Base-by-base conservation (phyloP, 2,888 invertebrate genomes). In the Scelioninae gen. 1 region DNA sequence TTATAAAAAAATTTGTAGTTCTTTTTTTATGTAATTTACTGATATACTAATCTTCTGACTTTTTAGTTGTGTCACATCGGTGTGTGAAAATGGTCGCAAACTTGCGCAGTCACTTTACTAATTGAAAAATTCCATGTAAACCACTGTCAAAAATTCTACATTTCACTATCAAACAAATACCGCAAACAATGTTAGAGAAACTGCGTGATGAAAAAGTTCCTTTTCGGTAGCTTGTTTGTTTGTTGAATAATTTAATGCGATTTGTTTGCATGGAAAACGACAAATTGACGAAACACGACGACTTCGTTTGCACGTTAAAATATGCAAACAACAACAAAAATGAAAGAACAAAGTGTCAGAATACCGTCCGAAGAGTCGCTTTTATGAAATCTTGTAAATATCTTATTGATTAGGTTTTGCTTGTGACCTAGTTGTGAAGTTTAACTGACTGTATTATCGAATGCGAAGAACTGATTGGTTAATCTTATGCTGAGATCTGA, bases 401-500 rank as follows among this genome's bases (percentile, higher is more conserved):
- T 55, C 60, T 60, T 72, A 62, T 72, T 60, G 15, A 72, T 15
- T 62, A 5, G 23, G 11, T n/a, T 60, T n/a, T 29, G 51, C 6
- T 5, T 51, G 13, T 62, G 62, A 60, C 60, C 72, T 31, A 62
- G 62, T 51, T 72, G 38, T 15, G 16, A 62, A 60, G 58, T 71
- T 71, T 60, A 72, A 72, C 60, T 62, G 49, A 43, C 62, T 51
- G 40, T 49, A 72, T 72, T 72, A 72, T 72, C 60, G 62, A 72
- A 62, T 31, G 15, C 60, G 29, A 60, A 62, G 60, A 58, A 72
- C 51, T 72, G 60, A 72, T 72, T 72, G 51, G 72, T 23, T 72
- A 62, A 72, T 62, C 72, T 60, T 31, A 72, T 16, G 51, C n/a
- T 62, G 53, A 60, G 23, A 72, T 72, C 72, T 51, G 31, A 60